Evolutionary conservation across 2,797 vertebrate genomes (phyloP), one percentile per base, ranked within the genome.

Genomic region (Mastacembelus armatus): DNA sequence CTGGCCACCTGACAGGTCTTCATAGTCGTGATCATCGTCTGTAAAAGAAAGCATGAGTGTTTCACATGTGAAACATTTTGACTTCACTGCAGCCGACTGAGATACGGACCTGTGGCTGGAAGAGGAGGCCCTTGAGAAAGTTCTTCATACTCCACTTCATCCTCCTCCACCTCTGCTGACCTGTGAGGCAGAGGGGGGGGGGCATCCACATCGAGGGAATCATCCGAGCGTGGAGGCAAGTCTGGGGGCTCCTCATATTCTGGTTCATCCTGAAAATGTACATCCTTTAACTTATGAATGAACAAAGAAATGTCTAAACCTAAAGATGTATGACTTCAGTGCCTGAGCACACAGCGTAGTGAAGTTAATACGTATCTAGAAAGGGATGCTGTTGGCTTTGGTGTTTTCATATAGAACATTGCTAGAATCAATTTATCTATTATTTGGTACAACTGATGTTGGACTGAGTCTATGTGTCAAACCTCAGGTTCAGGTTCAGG

Each of bases 181-280:
- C 80, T 66, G 8, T 24, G 45, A 0, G 79, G 68, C 0, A 77
- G 44, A 1, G 78, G 67, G 2, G 81, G 81, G 2, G 81, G 81
- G 16, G 27, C 15, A 0, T 76, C 71, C 0, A 1, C 19, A 2
- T 86, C 86, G 0, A 66, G 30, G 66, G 75, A 60, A 18, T 93
- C 89, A 0, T 67, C 71, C 0, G 78, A 32, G 66, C 92, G 93
- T 0, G 93, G 92, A 22, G 96, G 96, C 66, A 97, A 74, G 3
- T 51, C 79, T 0, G 96, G 96, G 0, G 94, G 91, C 15, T 83
- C 69, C 0, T 96, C 95, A 4, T 94, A 93, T 8, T 85, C 54
- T 4, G 88, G 47, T 7, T 91, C 86, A 5, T 85, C 78, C 93
- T 91, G 63, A 5, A 57, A 39, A 66, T 9, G 38, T 24, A n/a